phyloP scores from a whole-genome alignment of 2,888 invertebrate genomes.

The Alviniconcha strummeri region DNA sequence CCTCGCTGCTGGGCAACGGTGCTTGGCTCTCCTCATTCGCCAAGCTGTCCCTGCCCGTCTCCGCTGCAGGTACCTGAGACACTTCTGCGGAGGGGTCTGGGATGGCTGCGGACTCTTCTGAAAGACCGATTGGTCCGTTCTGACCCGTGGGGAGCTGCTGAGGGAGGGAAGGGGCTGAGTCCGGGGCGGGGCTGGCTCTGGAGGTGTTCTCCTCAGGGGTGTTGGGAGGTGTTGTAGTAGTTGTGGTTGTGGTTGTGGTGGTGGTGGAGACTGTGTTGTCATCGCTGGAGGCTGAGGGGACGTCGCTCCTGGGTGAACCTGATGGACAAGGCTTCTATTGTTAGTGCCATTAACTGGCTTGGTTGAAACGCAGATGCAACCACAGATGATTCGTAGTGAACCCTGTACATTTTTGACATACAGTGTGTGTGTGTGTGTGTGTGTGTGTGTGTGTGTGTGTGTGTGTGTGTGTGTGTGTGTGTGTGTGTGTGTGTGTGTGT shows the following conservation, averaged over 20 bases:
- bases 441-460: too few species aligned
- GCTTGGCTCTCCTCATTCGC: not conserved
- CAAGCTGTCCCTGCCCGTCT: not conserved
- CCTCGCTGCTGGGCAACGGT: not conserved
- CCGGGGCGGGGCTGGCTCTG: conserved; percentile 19
- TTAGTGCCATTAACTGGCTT: too few species aligned
- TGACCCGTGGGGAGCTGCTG: conserved; percentile 18
- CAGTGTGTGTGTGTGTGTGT: too few species aligned
- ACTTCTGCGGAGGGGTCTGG: not conserved
- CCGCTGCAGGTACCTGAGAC: too few species aligned
- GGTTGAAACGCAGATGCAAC: too few species aligned
- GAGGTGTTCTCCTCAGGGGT: conserved; percentile 23
- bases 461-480: too few species aligned
- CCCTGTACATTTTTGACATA: too few species aligned
- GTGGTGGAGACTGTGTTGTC: conserved; percentile 16
- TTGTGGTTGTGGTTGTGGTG: conserved; percentile 21
- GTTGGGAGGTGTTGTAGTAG: conserved; percentile 29
- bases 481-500: too few species aligned
- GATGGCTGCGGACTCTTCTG: not conserved
- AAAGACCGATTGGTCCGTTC: conserved; percentile 11
- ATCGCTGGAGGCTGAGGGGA: not conserved
- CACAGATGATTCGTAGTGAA: too few species aligned
- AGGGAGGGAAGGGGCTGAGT: not conserved
- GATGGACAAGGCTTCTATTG: not conserved
- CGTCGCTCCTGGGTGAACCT: not conserved